phyloP scores from a whole-genome alignment of 2,888 invertebrate species.

The Furcula furcula region DNA sequence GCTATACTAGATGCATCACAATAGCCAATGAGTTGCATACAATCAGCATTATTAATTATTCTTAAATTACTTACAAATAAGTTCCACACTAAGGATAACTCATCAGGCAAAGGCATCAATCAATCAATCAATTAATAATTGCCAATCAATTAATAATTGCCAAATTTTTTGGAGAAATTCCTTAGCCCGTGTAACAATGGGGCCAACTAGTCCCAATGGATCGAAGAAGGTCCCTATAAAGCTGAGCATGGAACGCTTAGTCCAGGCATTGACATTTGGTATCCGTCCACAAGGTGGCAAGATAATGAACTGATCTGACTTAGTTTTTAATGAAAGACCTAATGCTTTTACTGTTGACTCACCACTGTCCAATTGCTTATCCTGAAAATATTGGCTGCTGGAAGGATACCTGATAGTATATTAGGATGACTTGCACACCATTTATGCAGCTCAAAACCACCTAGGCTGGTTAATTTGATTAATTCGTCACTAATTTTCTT shows the following conservation, averaged over 20 bases:
- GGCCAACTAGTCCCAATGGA: constrained; percentile 1
- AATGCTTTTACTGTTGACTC: background rate
- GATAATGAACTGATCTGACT: background rate
- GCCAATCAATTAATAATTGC: too few relatives aligned
- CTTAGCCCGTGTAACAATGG: background rate
- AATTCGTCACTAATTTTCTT: too few relatives aligned
- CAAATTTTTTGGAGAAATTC: background rate
- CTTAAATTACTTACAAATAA: background rate
- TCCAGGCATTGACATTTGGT: background rate
- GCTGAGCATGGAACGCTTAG: background rate
- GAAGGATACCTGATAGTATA: background rate
- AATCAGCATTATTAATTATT: background rate
- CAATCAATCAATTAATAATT: too few relatives aligned
- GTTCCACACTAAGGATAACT: background rate
- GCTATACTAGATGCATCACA: background rate
- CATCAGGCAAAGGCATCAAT: background rate
- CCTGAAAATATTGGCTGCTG: background rate
- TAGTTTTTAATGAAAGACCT: background rate
- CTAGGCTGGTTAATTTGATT: too few relatives aligned
- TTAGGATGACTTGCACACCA: too few relatives aligned
- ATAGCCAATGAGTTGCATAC: background rate
- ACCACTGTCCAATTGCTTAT: background rate
- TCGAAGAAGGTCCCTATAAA: constrained; percentile 3
- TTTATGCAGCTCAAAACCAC: too few relatives aligned
- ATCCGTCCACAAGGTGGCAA: background rate